Evolutionary conservation across 2,797 vertebrate genomes (phyloP), one percentile per base, ranked within the genome.

Genomic region (Sparus aurata): DNA sequence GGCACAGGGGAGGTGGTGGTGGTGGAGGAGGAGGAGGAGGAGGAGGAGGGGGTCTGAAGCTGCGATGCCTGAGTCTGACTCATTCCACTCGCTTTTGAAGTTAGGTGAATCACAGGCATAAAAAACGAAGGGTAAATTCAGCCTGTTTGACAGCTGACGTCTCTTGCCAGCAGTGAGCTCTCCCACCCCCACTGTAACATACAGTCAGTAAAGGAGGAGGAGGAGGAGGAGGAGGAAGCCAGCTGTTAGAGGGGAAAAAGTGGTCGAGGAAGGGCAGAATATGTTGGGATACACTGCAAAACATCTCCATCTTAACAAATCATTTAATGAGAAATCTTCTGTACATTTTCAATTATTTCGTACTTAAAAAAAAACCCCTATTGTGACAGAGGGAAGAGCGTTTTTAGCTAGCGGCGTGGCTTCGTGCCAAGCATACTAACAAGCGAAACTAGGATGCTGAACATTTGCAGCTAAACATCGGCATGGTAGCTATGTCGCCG

Each of bases 161-260:
- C 73, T 76, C 73, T 73, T 10, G 69, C 85, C 85, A 83, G 82
- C 74, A 79, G 81, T 89, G 79, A 87, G 82, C 90, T 77, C 89
- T 88, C 85, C 84, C 62, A 18, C 85, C 75, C 71, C 58, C 60
- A 62, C 72, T 61, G 59, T 74, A 74, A 69, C 52, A 66, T 18
- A 67, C 65, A 83, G 75, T 66, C 61, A 72, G 74, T 74, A 38
- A 87, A 82, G 75, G 67, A 68, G 75, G 82, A 82, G 80, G 75
- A 85, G 70, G 75, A 87, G 80, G 85, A 83, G 77, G 67, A 68
- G 75, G 75, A 85, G 69, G 75, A 87, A 82, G 85, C 57, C 82
- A 90, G 90, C 88, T 91, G 89, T 92, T 90, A 85, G 76, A 71
- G 64, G 73, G 75, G 80, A 85, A 47, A 77, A 84, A 80, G 87